Conservation (phyloP, 2,888 invertebrate species). For the Oegoconia quadripuncta region DNA sequence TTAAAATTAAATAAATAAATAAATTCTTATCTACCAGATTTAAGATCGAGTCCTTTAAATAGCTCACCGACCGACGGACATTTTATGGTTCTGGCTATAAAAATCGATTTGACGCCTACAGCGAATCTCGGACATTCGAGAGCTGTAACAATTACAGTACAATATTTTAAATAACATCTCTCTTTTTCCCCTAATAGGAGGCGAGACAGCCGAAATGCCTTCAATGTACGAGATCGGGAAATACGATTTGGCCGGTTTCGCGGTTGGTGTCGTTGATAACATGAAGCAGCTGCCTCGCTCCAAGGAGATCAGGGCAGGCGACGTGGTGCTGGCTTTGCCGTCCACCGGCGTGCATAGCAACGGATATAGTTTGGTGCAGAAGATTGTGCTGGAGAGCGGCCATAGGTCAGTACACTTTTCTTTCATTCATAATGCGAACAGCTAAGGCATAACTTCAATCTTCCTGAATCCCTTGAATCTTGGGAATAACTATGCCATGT, state of each 20-base stretch:
- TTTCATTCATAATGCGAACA: background rate
- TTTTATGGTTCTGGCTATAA: too few relatives aligned
- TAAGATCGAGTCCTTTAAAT: too few relatives aligned
- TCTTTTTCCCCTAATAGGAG: conserved; percentile 72
- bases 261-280: conserved; percentile 94
- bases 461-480: background rate
- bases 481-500: too few relatives aligned
- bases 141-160: background rate
- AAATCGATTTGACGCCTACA: too few relatives aligned
- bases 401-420: conserved; percentile 73
- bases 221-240: conserved; percentile 92
- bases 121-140: too few relatives aligned
- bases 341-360: conserved; percentile 97
- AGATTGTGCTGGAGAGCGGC: conserved; percentile 83
- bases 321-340: conserved; percentile 90
- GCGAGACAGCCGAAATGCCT: conserved; percentile 99
- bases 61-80: too few relatives aligned
- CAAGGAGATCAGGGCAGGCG: conserved; percentile 83
- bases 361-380: conserved; percentile 94
- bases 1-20: too few relatives aligned
- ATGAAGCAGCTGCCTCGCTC: conserved; percentile 82
- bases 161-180: background rate
- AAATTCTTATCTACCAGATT: too few relatives aligned
- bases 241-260: conserved; percentile 97
- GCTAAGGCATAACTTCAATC: background rate